Evolutionary conservation across 2,797 vertebrate species (phyloP).

Genomic region (Halcyon smyrnensis): DNA sequence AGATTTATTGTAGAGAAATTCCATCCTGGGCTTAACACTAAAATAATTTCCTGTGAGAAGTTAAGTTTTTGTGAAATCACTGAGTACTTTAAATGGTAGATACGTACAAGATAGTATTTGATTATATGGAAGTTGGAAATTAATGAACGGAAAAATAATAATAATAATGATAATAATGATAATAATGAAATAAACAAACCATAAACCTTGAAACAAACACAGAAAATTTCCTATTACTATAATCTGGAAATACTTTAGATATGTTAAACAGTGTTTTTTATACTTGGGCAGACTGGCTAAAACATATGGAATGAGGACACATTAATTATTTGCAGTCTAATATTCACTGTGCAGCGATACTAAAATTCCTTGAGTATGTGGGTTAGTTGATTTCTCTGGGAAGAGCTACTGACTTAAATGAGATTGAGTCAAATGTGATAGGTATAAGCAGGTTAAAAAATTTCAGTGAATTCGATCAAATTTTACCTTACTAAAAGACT

Average conservation of each 20-base stretch:
- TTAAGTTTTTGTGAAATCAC: neutral
- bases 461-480: neutral
- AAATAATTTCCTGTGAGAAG: conserved; percentile 28
- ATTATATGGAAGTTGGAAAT: neutral
- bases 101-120: neutral
- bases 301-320: neutral
- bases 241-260: neutral
- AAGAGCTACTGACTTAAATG: neutral
- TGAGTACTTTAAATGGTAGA: neutral
- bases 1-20: conserved; percentile 51
- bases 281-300: neutral
- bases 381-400: neutral
- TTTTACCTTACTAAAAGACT: neutral
- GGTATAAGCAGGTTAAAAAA: neutral
- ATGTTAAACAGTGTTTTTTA: neutral
- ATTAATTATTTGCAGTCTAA: neutral
- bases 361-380: neutral
- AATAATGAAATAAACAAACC: neutral
- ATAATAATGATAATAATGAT: neutral
- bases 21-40: neutral
- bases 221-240: neutral
- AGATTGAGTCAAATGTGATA: neutral
- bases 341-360: neutral
- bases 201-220: neutral
- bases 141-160: neutral